phyloP scores from a whole-genome alignment of 2,113 vertebrate genomes.

The Vombatus ursinus region DNA sequence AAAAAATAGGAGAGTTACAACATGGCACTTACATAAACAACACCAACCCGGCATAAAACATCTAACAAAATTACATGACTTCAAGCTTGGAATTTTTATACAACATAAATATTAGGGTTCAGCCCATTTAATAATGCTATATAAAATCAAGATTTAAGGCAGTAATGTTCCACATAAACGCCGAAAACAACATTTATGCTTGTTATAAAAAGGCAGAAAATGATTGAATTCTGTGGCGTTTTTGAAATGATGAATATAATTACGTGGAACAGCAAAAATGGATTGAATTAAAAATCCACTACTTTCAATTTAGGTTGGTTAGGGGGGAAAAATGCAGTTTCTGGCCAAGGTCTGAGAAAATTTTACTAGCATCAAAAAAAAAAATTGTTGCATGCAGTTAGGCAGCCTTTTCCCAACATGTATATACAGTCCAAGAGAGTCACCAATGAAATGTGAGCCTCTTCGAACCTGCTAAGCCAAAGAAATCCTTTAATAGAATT shows the following conservation, averaged over 20 bases:
- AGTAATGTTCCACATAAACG: slow-evolving; percentile 87
- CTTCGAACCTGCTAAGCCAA: slow-evolving; percentile 72
- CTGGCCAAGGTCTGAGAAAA: slow-evolving; percentile 82
- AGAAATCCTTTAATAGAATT: slow-evolving; percentile 72
- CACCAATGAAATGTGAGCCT: slow-evolving; percentile 77
- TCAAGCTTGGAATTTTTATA: slow-evolving; percentile 88
- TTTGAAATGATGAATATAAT: slow-evolving; percentile 90
- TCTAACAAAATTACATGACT: slow-evolving; percentile 87
- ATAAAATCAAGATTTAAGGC: slow-evolving; percentile 89
- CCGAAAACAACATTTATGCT: slow-evolving; percentile 90
- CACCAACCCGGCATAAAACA: slow-evolving; percentile 86
- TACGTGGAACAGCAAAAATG: slow-evolving; percentile 89
- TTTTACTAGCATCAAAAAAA: slow-evolving; percentile 84
- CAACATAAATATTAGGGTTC: slow-evolving; percentile 87
- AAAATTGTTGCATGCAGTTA: slow-evolving; percentile 72
- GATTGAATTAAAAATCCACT: slow-evolving; percentile 89
- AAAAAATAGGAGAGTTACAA: slow-evolving; percentile 88
- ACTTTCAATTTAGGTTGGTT: slow-evolving; percentile 87
- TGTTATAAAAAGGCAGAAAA: slow-evolving; percentile 88
- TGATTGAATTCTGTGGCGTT: slow-evolving; percentile 87
- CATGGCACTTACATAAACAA: slow-evolving; percentile 88
- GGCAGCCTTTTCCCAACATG: slow-evolving; percentile 66
- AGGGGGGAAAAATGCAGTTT: slow-evolving; percentile 85
- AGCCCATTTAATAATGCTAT: slow-evolving; percentile 87
- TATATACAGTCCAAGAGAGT: slow-evolving; percentile 68